Conservation (phyloP, 2,113 vertebrate genomes). For the Delphinapterus leucas region DNA sequence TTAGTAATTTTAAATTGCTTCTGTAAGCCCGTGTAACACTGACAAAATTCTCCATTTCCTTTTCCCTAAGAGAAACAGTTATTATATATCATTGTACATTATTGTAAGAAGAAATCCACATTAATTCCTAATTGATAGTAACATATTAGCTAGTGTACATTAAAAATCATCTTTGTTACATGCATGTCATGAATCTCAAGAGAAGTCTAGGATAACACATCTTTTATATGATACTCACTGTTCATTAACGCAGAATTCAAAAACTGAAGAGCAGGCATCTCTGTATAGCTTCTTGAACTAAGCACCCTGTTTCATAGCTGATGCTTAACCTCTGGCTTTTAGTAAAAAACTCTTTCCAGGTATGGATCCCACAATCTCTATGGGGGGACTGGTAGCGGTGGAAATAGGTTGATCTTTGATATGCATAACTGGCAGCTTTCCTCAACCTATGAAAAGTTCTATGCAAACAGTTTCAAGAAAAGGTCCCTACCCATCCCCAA, state of each 20-base stretch:
- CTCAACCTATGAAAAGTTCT: slow-evolving; percentile 11
- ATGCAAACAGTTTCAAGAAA: background rate
- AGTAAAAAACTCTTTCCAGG: background rate
- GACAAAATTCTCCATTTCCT: slow-evolving; percentile 90
- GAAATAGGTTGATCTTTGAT: background rate
- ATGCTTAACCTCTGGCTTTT: slow-evolving; percentile 1
- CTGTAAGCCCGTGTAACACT: slow-evolving; percentile 94
- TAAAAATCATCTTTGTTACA: background rate
- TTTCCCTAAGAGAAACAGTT: slow-evolving; percentile 88
- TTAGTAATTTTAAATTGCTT: slow-evolving; percentile 97
- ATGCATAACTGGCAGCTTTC: background rate
- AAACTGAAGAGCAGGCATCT: background rate
- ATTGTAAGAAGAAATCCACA: slow-evolving; percentile 27
- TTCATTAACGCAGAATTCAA: slow-evolving; percentile 19
- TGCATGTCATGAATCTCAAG: slow-evolving; percentile 29
- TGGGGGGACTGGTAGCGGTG: background rate
- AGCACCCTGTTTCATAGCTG: background rate
- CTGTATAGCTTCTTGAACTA: slow-evolving; percentile 12
- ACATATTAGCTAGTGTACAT: background rate
- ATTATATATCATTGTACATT: slow-evolving; percentile 50
- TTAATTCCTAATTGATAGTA: background rate
- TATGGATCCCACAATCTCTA: background rate
- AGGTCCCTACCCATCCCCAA: background rate
- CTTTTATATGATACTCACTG: background rate
- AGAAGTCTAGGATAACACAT: background rate